Conservation (phyloP, 1,140 invertebrate genomes). For the Eueides isabella region DNA sequence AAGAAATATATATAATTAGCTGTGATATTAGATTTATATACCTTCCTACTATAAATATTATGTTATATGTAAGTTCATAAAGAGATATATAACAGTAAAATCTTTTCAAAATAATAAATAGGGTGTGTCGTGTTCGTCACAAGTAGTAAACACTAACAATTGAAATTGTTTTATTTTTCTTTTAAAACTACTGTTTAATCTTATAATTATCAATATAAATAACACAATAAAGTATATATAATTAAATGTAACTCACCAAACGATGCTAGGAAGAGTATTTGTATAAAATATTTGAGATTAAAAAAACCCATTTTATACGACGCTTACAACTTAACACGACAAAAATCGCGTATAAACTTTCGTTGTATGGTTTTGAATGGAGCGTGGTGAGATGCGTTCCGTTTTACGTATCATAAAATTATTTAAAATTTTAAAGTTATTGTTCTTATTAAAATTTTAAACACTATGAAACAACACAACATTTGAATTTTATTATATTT, state of each 20-base stretch:
- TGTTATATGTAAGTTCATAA: background rate
- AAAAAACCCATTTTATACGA: constrained; percentile 50
- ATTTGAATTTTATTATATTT: too few relatives aligned
- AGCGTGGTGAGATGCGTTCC: constrained; percentile 19
- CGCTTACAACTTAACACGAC: constrained; percentile 25
- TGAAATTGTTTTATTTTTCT: constrained; percentile 7
- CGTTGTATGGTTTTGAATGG: constrained; percentile 10
- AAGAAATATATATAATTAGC: background rate
- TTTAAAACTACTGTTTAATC: background rate
- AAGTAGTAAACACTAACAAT: constrained; percentile 31
- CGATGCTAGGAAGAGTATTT: constrained; percentile 42
- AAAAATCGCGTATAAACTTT: constrained; percentile 18
- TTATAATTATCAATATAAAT: background rate
- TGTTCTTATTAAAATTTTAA: background rate
- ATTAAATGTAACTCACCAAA: constrained; percentile 48
- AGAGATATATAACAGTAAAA: background rate
- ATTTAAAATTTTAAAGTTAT: constrained; percentile 10
- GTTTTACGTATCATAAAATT: background rate
- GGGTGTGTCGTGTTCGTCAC: constrained; percentile 42
- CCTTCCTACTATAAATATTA: background rate
- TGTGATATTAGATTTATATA: background rate
- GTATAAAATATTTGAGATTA: constrained; percentile 48
- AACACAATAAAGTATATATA: background rate
- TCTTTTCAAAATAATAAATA: constrained; percentile 29
- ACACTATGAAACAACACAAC: too few relatives aligned